Percentiles rank a stretch among this genome's conserved stretches.
phyloP scores from a whole-genome alignment of 2,888 invertebrate species.

The Anorthoa munda region DNA sequence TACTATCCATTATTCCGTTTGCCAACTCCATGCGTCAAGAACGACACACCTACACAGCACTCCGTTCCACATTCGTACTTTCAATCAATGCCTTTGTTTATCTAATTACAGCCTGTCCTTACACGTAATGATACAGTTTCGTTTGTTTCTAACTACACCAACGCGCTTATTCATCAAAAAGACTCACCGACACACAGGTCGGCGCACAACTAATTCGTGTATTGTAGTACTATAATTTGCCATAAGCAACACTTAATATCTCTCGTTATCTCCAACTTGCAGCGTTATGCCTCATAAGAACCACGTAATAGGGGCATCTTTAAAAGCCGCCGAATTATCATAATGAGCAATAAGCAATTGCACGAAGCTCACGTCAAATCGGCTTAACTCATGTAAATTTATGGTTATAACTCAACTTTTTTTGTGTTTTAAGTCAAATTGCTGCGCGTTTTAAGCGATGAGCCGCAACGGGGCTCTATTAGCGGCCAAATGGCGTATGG shows the following conservation, averaged over 20 bases:
- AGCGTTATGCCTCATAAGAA: conserved; percentile 69
- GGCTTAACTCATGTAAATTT: conserved; percentile 82
- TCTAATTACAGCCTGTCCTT: conserved; percentile 81
- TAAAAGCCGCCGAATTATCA: conserved; percentile 83
- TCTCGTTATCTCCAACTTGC: conserved; percentile 77
- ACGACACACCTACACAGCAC: conserved; percentile 74
- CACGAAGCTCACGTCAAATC: conserved; percentile 88
- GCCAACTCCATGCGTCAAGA: conserved; percentile 58
- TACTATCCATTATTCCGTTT: conserved; percentile 61
- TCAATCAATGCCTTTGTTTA: conserved; percentile 84
- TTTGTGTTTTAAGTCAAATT: conserved; percentile 81
- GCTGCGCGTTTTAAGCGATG: conserved; percentile 81
- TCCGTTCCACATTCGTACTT: conserved; percentile 75
- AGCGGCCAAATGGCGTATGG: conserved; percentile 86
- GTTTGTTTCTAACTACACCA: conserved; percentile 73
- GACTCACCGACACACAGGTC: conserved; percentile 65
- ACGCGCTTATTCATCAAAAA: conserved; percentile 76
- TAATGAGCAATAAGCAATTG: conserved; percentile 88
- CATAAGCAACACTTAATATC: conserved; percentile 74
- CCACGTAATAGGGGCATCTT: conserved; percentile 75
- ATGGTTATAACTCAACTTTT: conserved; percentile 78
- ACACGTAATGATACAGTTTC: conserved; percentile 75
- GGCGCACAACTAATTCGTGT: conserved; percentile 69
- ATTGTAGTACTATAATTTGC: conserved; percentile 75
- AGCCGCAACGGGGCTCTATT: conserved; percentile 80